Percentiles rank a stretch among this genome's conserved stretches.
These are phyloP conservation scores for Sinocyclocheilus anshuiensis DNA, from an alignment of 2,113 vertebrate species.

Conservation along the genomic window DNA sequence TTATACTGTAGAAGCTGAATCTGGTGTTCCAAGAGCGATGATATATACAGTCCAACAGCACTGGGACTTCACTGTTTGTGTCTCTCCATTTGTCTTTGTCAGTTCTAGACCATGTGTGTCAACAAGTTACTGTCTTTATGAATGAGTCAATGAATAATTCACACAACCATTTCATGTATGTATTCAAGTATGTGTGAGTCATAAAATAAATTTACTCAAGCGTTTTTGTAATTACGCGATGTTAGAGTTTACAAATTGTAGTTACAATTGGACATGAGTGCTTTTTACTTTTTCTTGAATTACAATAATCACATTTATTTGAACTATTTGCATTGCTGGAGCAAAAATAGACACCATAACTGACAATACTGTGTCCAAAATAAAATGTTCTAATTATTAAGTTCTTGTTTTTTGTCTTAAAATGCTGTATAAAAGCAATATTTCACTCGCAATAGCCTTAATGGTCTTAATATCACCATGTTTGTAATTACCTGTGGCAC, in stretches of 20 bases:
- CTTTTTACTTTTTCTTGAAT: too few species aligned
- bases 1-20: not conserved
- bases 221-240: too few species aligned
- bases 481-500: not conserved
- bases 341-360: not conserved
- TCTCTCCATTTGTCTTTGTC: not conserved
- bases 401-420: not conserved
- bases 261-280: too few species aligned
- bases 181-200: too few species aligned
- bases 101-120: not conserved
- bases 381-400: not conserved
- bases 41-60: not conserved
- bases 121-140: not conserved
- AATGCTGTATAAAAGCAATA: not conserved
- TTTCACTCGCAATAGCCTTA: not conserved
- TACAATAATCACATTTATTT: not conserved
- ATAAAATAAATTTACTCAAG: too few species aligned
- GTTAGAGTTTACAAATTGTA: too few species aligned
- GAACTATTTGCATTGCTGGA: not conserved
- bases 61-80: not conserved
- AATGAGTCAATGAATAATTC: not conserved
- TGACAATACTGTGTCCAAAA: not conserved
- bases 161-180: too few species aligned
- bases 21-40: not conserved
- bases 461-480: not conserved